Evolutionary conservation across 2,888 invertebrate genomes (phyloP).

Genomic region (Trachelus iudaicus): DNA sequence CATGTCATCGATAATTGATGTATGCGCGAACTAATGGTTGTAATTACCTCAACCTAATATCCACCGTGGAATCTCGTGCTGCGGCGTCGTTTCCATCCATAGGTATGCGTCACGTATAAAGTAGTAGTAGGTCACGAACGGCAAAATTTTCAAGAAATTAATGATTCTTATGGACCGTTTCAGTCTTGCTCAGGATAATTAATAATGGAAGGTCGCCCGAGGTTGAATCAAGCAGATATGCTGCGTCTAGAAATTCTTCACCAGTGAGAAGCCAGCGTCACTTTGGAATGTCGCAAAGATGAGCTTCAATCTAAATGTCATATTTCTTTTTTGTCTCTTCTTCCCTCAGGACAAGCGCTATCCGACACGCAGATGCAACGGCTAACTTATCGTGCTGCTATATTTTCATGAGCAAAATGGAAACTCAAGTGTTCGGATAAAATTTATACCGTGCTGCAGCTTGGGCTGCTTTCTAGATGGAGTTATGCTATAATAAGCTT

Average conservation of each 20-base stretch:
- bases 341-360: neutral
- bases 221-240: constrained; percentile 32
- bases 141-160: constrained; percentile 39
- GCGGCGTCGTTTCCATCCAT: constrained; percentile 20
- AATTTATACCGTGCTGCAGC: neutral
- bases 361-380: neutral
- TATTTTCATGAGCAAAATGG: neutral
- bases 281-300: neutral
- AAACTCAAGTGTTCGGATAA: neutral
- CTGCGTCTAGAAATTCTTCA: neutral
- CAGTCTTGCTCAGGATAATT: constrained; percentile 38
- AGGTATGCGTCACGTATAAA: constrained; percentile 6
- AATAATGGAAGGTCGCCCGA: constrained; percentile 41
- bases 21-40: constrained; percentile 60
- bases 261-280: neutral
- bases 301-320: neutral
- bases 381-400: neutral
- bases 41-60: constrained; percentile 60
- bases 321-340: neutral
- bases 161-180: constrained; percentile 24
- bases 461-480: constrained; percentile 11
- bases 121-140: neutral
- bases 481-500: constrained; percentile 39
- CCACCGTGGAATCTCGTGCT: constrained; percentile 51
- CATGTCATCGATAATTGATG: constrained; percentile 64